Conservation (phyloP, 2,888 invertebrate genomes). For the Ashinkailepas kermadecensis region DNA sequence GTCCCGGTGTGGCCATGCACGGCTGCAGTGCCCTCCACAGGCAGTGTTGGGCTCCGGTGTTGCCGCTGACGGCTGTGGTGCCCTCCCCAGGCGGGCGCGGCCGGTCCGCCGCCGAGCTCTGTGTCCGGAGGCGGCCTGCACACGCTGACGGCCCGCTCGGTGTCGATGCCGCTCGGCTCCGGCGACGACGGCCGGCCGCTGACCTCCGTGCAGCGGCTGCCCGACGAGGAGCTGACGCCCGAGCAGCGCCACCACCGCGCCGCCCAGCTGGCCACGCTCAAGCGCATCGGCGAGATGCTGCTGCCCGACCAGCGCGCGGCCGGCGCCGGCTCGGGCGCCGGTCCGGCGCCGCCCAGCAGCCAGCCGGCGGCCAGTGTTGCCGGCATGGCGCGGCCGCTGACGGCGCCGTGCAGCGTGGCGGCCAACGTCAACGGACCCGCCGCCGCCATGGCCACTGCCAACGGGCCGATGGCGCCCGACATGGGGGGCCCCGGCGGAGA, state of each 20-base stretch:
- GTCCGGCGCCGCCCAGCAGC: not conserved
- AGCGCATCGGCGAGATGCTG: conserved; percentile 33
- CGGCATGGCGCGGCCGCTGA: no score
- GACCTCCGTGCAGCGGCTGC: conserved; percentile 53
- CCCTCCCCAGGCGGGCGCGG: not conserved
- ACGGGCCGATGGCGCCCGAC: conserved; percentile 33
- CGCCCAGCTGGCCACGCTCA: conserved; percentile 57
- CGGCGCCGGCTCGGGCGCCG: not conserved
- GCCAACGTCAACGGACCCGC: conserved; percentile 32
- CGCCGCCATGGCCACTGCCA: conserved; percentile 31
- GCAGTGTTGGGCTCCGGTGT: no score
- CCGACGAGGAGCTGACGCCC: conserved; percentile 91
- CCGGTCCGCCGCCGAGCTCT: not conserved
- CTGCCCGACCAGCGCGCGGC: conserved; percentile 28
- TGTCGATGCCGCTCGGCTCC: not conserved
- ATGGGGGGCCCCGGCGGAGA: conserved; percentile 26
- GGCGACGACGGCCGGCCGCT: not conserved
- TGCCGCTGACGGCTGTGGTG: no score
- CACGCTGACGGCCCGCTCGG: conserved; percentile 36
- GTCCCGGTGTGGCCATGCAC: no score
- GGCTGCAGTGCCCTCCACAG: no score
- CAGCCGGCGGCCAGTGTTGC: conserved; percentile 25
- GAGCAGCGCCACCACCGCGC: conserved; percentile 91
- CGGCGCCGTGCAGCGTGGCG: conserved; percentile 25
- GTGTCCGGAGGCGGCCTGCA: not conserved